Percentiles rank a stretch among this genome's conserved stretches.
Evolutionary conservation across 2,888 invertebrate genomes (phyloP).

Genomic region (Chymomyza amoena): DNA sequence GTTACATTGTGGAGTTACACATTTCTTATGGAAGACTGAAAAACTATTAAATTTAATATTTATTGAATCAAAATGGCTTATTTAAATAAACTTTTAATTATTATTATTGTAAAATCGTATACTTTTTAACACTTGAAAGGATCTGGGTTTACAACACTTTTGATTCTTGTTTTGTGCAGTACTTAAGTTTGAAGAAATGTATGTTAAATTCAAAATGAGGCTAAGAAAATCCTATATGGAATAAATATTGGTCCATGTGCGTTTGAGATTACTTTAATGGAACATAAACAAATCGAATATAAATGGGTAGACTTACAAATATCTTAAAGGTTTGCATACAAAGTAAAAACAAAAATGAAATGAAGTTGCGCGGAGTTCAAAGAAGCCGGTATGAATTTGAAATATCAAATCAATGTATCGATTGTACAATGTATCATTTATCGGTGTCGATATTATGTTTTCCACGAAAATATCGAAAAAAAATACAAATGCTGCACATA

Average conservation of each 20-base stretch:
- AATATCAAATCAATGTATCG: background rate
- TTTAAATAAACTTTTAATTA: background rate
- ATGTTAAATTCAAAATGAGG: conserved; percentile 39
- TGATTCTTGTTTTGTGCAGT: background rate
- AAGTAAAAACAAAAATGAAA: background rate
- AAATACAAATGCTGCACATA: background rate
- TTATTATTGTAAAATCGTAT: background rate
- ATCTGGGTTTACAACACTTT: background rate
- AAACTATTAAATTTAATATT: background rate
- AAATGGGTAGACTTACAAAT: background rate
- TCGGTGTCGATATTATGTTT: background rate
- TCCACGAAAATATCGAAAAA: background rate
- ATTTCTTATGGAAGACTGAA: conserved; percentile 2
- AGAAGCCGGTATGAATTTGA: background rate
- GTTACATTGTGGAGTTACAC: background rate
- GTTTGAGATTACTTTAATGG: background rate
- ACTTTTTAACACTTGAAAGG: background rate
- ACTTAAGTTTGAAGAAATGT: background rate
- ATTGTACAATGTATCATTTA: too few relatives aligned
- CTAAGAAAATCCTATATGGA: background rate
- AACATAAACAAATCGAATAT: background rate
- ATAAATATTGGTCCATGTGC: background rate
- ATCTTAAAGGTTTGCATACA: background rate
- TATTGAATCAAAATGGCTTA: background rate
- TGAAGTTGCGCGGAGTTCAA: background rate